Conservation (phyloP, 1,140 invertebrate genomes). For the Ostrea denselamellosa region DNA sequence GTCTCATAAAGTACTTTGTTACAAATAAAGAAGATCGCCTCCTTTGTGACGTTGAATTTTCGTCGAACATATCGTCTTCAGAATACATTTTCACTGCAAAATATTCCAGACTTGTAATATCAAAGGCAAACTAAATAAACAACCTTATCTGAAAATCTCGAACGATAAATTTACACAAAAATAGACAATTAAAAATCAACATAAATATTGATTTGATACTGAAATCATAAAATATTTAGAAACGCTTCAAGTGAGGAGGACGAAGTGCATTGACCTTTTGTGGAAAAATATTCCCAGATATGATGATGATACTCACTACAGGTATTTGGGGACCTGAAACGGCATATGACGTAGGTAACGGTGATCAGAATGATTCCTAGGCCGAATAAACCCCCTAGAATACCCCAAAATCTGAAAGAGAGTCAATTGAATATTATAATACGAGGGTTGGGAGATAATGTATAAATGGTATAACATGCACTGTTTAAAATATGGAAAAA, state of each 20-base stretch:
- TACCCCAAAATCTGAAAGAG: slow-evolving; percentile 47
- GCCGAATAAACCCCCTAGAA: slow-evolving; percentile 44
- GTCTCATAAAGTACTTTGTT: slow-evolving; percentile 45
- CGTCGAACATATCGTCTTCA: slow-evolving; percentile 47
- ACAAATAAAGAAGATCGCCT: slow-evolving; percentile 1
- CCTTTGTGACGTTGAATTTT: slow-evolving; percentile 39
- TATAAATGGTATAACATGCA: too few species aligned
- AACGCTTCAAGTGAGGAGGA: too few species aligned
- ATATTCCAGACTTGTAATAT: not conserved
- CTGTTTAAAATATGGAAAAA: too few species aligned
- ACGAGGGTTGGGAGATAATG: too few species aligned
- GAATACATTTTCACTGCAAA: slow-evolving; percentile 9
- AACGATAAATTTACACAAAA: too few species aligned
- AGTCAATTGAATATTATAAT: not conserved
- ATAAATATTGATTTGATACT: not conserved
- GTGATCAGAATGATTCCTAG: slow-evolving; percentile 43
- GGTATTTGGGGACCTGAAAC: slow-evolving; percentile 44
- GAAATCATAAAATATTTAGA: too few species aligned
- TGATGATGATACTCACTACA: slow-evolving; percentile 41
- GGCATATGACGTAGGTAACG: slow-evolving; percentile 46
- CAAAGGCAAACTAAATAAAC: too few species aligned
- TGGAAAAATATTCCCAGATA: too few species aligned
- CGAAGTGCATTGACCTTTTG: too few species aligned
- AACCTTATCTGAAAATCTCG: too few species aligned
- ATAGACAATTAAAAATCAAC: not conserved